Base-by-base conservation (phyloP, 2,113 vertebrate species). In the Rana temporaria region DNA sequence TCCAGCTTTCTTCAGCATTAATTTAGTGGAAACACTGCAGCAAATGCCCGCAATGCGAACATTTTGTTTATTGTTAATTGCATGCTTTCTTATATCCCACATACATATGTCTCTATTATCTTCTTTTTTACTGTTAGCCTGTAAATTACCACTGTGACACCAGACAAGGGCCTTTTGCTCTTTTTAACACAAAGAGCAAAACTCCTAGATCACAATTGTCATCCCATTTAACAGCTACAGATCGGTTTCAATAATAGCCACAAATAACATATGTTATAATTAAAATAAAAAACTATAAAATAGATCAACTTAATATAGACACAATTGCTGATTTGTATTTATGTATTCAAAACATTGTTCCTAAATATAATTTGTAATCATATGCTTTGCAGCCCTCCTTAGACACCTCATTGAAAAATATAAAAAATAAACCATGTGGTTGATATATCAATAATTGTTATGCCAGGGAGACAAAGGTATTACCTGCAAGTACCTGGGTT, bases 81-180 rank as follows among this genome's bases (percentile, higher is more conserved):
- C 32, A 75, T 62, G 56, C 30, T 75, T 75, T 56, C 57, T 59
- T 48, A 9, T 75, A 42, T 62, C 2, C 56, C 72, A 62, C 72
- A 56, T 75, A 75, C 72, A 67, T 65, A 78, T 78, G 67, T 67
- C 48, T 60, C 24, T 78, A 56, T 78, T 78, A 65, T 78, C 24
- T 26, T 66, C 62, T 65, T 55, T 78, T 78, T 78, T 64, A 53
- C 75, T 78, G 75, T 65, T 60, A 65, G 20, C 7, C 11, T 65
- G 59, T 52, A 64, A 62, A 78, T 78, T 65, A 78, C 64, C 64
- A 56, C 60, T 78, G 38, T 65, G 59, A 65, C 62, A 65, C 9
- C 24, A 78, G 22, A 42, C 24, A 30, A 30, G 22, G 60, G 4
- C 38, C 62, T 65, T 77, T 65, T 78, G 75, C 75, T 78, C 75